Base-by-base conservation (phyloP, 1,140 invertebrate genomes). In the Microplitis mediator region DNA sequence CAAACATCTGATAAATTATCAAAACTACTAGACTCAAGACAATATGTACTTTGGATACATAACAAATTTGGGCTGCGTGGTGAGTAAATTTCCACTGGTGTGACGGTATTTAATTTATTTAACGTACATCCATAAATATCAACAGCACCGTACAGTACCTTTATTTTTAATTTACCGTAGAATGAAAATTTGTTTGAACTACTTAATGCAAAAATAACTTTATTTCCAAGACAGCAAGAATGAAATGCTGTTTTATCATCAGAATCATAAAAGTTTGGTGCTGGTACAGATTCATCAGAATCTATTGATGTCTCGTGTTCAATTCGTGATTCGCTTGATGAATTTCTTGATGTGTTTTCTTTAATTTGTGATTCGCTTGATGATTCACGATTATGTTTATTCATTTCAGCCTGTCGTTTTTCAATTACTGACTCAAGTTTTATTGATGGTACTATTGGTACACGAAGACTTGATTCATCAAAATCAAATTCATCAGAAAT, bases 61-160 rank as follows among this genome's bases (percentile, higher is more conserved):
- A 91, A 81, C 54, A 88, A 86, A 81, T 86, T 89, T 60, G 86
- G 85, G 51, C 87, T 88, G 79, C 85, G 88, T 3, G 90, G 89
- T 23, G 91, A 91, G 84, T 90, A 91, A 14, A 92, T 74, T 65
- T 89, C 79, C n/a, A 75, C 77, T 5, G 79, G 71, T 54, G 81
- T 74, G 36, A 32, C 67, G 11, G 58, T 65, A 14, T 58, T 75
- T 2, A 56, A 45, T 14, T 34, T 36, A 73, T 81, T 75, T 34
- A 89, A 77, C 31, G 75, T 77, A 56, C 80, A 84, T 3, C 90
- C 90, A 71, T 88, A 89, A 39, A 89, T 79, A 80, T 90, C 85
- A n/a, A 89, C 77, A 31, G 78, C 77, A 3, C 90, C 90, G 69
- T 84, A 86, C 9, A 91, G 67, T 2, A 85, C 79, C 69, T 78